These are phyloP conservation scores for Dynastes tityus DNA, from an alignment of 2,888 invertebrate genomes.

Conservation along the genomic window DNA sequence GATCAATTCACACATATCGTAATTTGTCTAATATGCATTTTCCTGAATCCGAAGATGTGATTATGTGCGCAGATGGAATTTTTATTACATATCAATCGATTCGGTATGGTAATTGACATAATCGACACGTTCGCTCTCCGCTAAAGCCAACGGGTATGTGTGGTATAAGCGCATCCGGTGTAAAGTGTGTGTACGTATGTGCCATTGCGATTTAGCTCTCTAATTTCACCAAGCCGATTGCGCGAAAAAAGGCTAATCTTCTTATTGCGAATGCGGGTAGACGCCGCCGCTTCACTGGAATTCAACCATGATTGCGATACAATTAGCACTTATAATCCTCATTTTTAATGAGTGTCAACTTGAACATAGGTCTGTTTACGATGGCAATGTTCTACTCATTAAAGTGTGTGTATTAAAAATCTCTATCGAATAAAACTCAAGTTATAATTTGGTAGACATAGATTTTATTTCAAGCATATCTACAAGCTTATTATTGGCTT, in stretches of 20 bases:
- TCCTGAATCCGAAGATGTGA: conserved; percentile 21
- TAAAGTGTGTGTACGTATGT: conserved; percentile 3
- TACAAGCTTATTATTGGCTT: too few species aligned
- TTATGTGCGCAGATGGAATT: conserved; percentile 2
- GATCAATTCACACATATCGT: conserved; percentile 4
- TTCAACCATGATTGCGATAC: conserved; percentile 1
- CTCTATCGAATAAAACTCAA: not conserved
- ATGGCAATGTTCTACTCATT: not conserved
- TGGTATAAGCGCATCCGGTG: conserved; percentile 31
- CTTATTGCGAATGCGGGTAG: not conserved
- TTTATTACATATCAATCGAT: conserved; percentile 26
- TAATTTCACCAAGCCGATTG: conserved; percentile 26
- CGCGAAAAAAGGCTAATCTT: conserved; percentile 24
- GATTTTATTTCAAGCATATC: not conserved
- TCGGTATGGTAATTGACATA: conserved; percentile 33
- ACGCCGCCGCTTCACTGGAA: conserved; percentile 6
- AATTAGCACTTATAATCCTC: conserved; percentile 19
- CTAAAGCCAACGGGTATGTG: conserved; percentile 17
- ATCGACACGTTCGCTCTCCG: conserved; percentile 16
- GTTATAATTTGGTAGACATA: not conserved
- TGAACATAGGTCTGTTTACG: not conserved
- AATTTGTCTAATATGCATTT: conserved; percentile 33
- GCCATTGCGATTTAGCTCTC: conserved; percentile 15
- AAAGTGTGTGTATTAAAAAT: not conserved
- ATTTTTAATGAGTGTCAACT: conserved; percentile 18